A percentile compares a stretch with the other conserved stretches of the same genome.
Conservation (phyloP, 2,113 vertebrate genomes). For the Gymnobelideus leadbeateri region DNA sequence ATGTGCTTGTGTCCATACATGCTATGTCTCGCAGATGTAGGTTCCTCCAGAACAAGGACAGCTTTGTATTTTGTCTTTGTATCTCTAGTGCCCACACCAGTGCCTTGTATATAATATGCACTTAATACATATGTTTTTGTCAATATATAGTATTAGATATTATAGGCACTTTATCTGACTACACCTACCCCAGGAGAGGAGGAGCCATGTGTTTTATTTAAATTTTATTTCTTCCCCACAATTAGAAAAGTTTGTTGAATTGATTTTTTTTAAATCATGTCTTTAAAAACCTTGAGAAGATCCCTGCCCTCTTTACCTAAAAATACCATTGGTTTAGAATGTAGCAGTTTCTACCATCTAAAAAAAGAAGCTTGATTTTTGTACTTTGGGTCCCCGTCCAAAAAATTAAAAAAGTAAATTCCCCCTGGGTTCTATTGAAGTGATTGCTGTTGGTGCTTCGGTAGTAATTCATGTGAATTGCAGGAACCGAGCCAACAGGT, state of each 20-base stretch:
- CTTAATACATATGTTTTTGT: background rate
- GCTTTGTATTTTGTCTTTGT: background rate
- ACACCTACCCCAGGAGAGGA: background rate
- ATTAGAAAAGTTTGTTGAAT: background rate
- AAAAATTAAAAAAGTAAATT: background rate
- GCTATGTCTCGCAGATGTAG: background rate
- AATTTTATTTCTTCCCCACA: background rate
- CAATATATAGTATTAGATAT: background rate
- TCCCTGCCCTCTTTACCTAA: constrained; percentile 23
- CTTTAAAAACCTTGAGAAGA: background rate
- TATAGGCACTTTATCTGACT: background rate
- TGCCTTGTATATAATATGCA: background rate
- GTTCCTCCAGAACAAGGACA: too few relatives aligned
- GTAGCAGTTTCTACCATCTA: background rate
- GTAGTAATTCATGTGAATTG: constrained; percentile 63
- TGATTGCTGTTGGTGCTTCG: constrained; percentile 66
- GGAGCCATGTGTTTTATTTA: background rate
- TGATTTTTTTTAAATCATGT: background rate
- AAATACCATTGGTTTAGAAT: constrained; percentile 1
- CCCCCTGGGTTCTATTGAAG: background rate
- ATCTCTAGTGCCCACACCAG: too few relatives aligned
- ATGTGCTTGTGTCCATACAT: background rate
- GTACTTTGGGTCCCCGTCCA: background rate
- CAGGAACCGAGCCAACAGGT: constrained; percentile 55
- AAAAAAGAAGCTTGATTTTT: constrained; percentile 4